Evolutionary conservation across 53 echinoderm and acorn worm species (phyloP), one percentile per base, ranked within the genome.

Genomic region (Henricia sp.): DNA sequence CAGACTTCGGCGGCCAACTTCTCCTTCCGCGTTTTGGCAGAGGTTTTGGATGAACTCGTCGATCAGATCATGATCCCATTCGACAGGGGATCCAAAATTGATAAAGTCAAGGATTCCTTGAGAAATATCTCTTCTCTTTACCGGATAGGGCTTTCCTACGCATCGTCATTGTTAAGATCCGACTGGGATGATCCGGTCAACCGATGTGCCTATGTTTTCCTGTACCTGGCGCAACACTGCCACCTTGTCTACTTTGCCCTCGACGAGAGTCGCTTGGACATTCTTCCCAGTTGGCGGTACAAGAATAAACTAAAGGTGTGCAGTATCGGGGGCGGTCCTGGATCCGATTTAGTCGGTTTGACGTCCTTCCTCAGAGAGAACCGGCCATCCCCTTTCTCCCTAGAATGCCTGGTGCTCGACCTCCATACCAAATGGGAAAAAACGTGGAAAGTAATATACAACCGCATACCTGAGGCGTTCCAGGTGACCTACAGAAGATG

Each of bases 161-260:
- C 78, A 17, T 60, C 28, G 38, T 35, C 75, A 20, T 37, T 6
- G 16, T 17, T 43, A 8, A 29, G 78, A 19, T 19, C 78, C 21
- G 29, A 78, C 62, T 78, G 78, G 78, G 12, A 62, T 11, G 43
- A 64, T 6, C 62, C 78, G 21, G 64, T 64, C 44, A 78, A 78
- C 33, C 78, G 78, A 29, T 78, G 78, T 34, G 78, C 78, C 48
- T 78, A 78, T 32, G 78, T 78, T n/a, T 78, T 78, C 30, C 62
- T 78, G 12, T 78, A 78, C 46, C 44, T 78, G 14, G 50, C 64
- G 46, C 62, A 78, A 17, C 78, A 78, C 23, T 34, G 78, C 33
- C 38, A 78, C 32, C 33, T 78, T 14, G 78, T 78, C 44, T 78
- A 12, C 70, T 46, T 12, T 11, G 42, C 70, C 0, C 70, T 70